Percentiles rank a stretch among this genome's conserved stretches.
Conservation (phyloP, 2,888 invertebrate species). For the Caenorhabditis becei region DNA sequence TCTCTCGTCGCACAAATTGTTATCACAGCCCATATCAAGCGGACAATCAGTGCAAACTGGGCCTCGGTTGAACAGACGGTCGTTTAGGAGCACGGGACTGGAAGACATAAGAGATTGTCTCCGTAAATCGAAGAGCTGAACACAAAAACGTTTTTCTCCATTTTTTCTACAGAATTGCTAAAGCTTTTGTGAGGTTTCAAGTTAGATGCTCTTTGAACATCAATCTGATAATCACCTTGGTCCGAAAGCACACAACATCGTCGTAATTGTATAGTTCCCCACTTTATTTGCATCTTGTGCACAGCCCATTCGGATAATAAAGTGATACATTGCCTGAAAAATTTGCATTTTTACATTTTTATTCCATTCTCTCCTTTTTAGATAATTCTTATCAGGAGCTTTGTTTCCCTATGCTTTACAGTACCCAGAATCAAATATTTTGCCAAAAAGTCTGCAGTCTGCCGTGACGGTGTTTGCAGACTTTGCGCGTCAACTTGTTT, state of each 20-base stretch:
- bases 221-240: too few species aligned
- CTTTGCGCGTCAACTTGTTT: background rate
- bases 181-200: too few species aligned
- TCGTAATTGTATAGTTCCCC: background rate
- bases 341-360: background rate
- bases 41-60: slow-evolving; percentile 15
- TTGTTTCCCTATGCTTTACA: too few species aligned
- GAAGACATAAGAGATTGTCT: background rate
- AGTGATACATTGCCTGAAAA: slow-evolving; percentile 11
- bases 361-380: background rate
- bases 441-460: background rate
- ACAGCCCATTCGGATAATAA: slow-evolving; percentile 25
- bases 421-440: background rate
- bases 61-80: slow-evolving; percentile 8
- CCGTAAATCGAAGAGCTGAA: too few species aligned
- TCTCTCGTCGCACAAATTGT: slow-evolving; percentile 33
- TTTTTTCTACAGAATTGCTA: too few species aligned
- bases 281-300: background rate
- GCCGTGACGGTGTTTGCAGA: slow-evolving; percentile 10
- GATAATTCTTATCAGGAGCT: too few species aligned
- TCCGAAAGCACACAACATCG: slow-evolving; percentile 26
- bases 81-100: background rate
- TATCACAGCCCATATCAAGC: slow-evolving; percentile 13
- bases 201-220: too few species aligned
- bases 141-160: too few species aligned